Evolutionary conservation across 2,888 invertebrate genomes (phyloP), one percentile per base, ranked within the genome.

Genomic region (Erannis defoliaria): DNA sequence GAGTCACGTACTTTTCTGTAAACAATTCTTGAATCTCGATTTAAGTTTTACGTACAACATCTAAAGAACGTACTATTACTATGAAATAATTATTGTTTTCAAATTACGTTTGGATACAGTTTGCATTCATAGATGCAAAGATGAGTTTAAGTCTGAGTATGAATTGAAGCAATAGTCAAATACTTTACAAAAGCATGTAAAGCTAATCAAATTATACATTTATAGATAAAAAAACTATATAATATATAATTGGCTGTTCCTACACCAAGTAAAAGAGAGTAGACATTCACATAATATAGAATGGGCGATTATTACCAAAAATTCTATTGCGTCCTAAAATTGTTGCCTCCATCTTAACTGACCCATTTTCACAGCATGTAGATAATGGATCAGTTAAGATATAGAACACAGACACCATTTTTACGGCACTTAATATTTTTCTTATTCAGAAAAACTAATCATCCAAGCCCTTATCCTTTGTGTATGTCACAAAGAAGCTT

Each of bases 1-100:
- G 64, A 53, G 76, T 74, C 80, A 81, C 79, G 77, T 80, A 78
- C 70, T 73, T 76, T 67, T 75, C 86, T 87, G 84, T 40, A 66
- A 68, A 62, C 64, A 71, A 56, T 40, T 10, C 37, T 51, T 42
- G 37, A 50, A 61, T 43, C 48, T 54, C 51, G 48, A 37, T 35
- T 51, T 33, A 37, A 48, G 49, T 54, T 16, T 26, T 26, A 26
- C n/a, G n/a, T n/a, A n/a, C n/a, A n/a, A n/a, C n/a, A n/a, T n/a
- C n/a, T n/a, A n/a, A n/a, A n/a, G n/a, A n/a, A n/a, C n/a, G n/a
- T n/a, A n/a, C n/a, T n/a, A n/a, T n/a, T n/a, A n/a, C n/a, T n/a
- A n/a, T n/a, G n/a, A n/a, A n/a, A n/a, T n/a, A n/a, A n/a, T n/a
- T n/a, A n/a, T n/a, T n/a, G n/a, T n/a, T n/a, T n/a, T n/a, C n/a